Evolutionary conservation across 2,113 vertebrate species (phyloP).

Genomic region (Poeciliopsis prolifica): DNA sequence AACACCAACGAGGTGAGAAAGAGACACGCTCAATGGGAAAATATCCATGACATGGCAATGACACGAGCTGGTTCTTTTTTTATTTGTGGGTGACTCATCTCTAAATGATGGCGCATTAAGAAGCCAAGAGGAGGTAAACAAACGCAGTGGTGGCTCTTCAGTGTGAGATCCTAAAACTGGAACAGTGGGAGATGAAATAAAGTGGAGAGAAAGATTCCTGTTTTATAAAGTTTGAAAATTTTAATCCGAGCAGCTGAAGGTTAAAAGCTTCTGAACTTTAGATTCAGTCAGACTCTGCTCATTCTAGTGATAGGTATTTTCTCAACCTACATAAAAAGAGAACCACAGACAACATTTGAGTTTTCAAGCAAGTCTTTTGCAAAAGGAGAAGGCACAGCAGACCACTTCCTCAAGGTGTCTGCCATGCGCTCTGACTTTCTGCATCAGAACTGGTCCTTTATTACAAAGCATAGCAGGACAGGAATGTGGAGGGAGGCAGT

Average conservation of each 20-base stretch:
- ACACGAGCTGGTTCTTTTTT: conserved; percentile 45
- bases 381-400: no score
- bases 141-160: conserved; percentile 59
- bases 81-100: conserved; percentile 57
- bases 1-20: conserved; percentile 98
- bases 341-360: no score
- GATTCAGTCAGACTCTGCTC: neutral
- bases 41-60: conserved; percentile 50
- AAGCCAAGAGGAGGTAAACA: conserved; percentile 66
- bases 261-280: neutral
- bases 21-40: conserved; percentile 50
- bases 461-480: no score
- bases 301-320: no score
- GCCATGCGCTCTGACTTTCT: no score
- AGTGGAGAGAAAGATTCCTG: neutral
- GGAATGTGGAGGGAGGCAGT: no score
- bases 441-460: no score
- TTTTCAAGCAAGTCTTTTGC: no score
- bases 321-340: no score
- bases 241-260: neutral
- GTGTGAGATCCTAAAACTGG: conserved; percentile 58
- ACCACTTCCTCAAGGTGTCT: no score
- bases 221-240: neutral
- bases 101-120: conserved; percentile 65
- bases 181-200: conserved; percentile 39